phyloP scores from a whole-genome alignment of 2,113 vertebrate genomes.

The Cochlearius cochlearius region DNA sequence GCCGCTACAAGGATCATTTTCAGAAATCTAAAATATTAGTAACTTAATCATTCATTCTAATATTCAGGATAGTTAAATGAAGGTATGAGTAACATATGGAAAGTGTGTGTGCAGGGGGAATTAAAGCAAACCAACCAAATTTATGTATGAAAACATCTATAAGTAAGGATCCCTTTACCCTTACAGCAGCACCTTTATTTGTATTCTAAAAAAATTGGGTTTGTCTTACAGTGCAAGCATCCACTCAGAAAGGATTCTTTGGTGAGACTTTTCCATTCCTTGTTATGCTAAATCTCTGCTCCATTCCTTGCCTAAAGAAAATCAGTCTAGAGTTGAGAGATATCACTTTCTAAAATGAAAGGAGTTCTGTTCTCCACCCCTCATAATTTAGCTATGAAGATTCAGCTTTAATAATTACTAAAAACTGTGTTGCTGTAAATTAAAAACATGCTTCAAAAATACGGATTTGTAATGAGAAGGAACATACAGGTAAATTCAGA shows the following conservation, averaged over 20 bases:
- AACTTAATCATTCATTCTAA: background rate
- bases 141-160: background rate
- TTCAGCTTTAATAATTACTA: background rate
- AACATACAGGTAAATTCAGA: background rate
- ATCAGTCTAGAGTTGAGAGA: background rate
- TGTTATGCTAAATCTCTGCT: background rate
- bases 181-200: background rate
- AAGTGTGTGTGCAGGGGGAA: background rate
- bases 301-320: background rate
- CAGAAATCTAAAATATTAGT: background rate
- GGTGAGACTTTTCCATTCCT: background rate
- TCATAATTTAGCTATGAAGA: background rate
- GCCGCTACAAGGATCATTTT: background rate
- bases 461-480: background rate
- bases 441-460: background rate
- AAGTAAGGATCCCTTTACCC: background rate
- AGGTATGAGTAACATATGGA: background rate
- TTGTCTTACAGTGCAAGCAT: background rate
- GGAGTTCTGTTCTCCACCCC: background rate
- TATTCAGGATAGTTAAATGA: background rate
- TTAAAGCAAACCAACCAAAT: background rate
- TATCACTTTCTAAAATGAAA: background rate
- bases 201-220: background rate
- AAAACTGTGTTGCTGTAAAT: background rate
- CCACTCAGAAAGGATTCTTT: background rate